These are phyloP conservation scores for Tenthredo mesomela DNA, from an alignment of 2,888 invertebrate genomes.

Conservation along the genomic window DNA sequence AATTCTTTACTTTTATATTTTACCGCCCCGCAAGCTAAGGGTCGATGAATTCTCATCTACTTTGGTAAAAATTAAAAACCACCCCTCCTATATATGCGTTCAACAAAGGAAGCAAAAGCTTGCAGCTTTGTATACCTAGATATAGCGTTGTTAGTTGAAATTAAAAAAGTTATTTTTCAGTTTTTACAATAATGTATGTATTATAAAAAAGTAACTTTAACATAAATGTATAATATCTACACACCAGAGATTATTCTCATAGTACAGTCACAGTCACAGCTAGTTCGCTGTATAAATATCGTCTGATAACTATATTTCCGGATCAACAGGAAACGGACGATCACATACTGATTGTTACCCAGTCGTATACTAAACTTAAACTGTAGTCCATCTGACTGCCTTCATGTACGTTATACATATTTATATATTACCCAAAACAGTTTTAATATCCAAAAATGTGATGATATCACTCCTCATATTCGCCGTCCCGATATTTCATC, in stretches of 20 bases:
- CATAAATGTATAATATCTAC: background rate
- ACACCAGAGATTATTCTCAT: background rate
- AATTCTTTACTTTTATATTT: conserved; percentile 5
- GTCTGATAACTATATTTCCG: conserved; percentile 19
- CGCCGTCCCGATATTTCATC: background rate
- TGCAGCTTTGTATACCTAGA: background rate
- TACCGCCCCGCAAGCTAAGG: conserved; percentile 29
- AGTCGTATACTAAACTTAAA: background rate
- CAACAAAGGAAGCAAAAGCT: conserved; percentile 11
- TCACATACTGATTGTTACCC: conserved; percentile 24
- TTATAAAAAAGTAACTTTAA: background rate
- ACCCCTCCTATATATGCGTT: background rate
- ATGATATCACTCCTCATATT: background rate
- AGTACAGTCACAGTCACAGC: background rate
- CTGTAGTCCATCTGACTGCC: background rate
- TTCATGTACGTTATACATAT: background rate
- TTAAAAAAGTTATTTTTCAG: conserved; percentile 24
- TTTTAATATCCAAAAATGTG: background rate
- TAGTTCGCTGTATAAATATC: background rate
- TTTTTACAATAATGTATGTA: background rate
- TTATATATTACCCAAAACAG: background rate
- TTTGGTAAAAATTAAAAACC: conserved; percentile 36
- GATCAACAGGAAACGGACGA: conserved; percentile 34
- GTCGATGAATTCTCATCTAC: conserved; percentile 45
- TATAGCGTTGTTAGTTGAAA: conserved; percentile 16